Conservation (phyloP, 2,888 invertebrate genomes). For the Pseudococcus longispinus region DNA sequence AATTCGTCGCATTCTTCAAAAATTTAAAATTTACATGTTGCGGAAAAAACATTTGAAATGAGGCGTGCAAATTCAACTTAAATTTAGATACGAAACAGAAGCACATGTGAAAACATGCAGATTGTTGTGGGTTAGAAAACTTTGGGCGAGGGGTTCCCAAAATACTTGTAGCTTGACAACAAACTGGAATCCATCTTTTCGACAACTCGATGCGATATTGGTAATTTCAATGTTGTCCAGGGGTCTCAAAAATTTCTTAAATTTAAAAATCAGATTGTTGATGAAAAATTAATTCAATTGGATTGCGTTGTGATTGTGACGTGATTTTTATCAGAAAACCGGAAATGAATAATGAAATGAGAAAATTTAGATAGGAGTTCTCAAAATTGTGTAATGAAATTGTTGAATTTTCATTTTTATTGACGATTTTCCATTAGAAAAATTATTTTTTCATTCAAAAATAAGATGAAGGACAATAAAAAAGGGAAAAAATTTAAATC, state of each 20-base stretch:
- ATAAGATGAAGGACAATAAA: too few species aligned
- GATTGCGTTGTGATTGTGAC: not conserved
- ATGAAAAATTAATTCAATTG: not conserved
- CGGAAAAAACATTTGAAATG: not conserved
- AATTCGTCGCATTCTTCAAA: not conserved
- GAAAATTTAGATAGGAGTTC: not conserved
- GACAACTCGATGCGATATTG: too few species aligned
- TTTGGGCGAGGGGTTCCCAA: not conserved
- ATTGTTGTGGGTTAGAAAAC: not conserved
- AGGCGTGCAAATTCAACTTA: not conserved
- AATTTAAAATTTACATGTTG: not conserved
- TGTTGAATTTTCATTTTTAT: too few species aligned
- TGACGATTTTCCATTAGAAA: too few species aligned
- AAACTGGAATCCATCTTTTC: not conserved
- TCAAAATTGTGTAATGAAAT: not conserved
- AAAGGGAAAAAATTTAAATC: too few species aligned
- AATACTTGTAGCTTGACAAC: not conserved
- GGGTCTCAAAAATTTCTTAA: too few species aligned
- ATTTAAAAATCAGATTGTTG: too few species aligned
- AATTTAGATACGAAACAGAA: not conserved
- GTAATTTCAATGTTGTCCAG: too few species aligned
- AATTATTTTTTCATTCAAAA: too few species aligned
- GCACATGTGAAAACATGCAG: not conserved
- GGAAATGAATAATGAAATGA: too few species aligned
- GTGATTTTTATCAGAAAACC: not conserved